Evolutionary conservation across 2,113 vertebrate genomes (phyloP), one percentile per base, ranked within the genome.

Genomic region (Elachura formosa): DNA sequence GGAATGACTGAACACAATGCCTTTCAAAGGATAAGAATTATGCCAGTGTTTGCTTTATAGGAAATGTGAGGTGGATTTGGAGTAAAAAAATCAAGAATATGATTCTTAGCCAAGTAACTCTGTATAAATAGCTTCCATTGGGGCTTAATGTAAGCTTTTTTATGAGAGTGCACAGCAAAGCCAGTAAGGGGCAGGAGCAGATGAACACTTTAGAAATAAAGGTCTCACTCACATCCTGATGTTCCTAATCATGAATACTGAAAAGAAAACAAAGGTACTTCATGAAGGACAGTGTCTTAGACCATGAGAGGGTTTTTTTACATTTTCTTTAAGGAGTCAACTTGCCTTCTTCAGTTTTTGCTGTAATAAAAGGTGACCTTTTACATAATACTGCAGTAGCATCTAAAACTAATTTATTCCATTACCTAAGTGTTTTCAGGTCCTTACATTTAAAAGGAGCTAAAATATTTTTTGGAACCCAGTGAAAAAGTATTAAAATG

Each of bases 341-440:
- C 7, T 11, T 66, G 38, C 33, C 52, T 87, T 85, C 68, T 67
- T 59, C 52, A 68, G 36, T 40, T 84, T 84, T 67, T 51, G 24
- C 9, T 59, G 19, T 52, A 87, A 72, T 67, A 84, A 78, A 90
- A 67, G 21, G 24, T 63, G 64, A 89, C 33, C 48, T 92, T 95
- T 95, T 84, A 49, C 14, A 40, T 72, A 75, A 81, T 63, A 36
- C 31, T 74, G 38, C 51, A 90, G n/a, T 48, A 78, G 21, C 38
- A 90, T 36, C 54, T 80, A 72, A 84, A 93, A 43, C 29, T 48
- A 71, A 74, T 67, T 87, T 89, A 78, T 89, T 86, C 61, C 41
- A 52, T 51, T 92, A 75, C 25, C 26, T 81, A 45, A 87, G 22
- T 34, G 9, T 38, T 86, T 71, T 11, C 20, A 74, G 67, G 43